phyloP scores from a whole-genome alignment of 92 coral and sea anemone genomes.

The Desmophyllum pertusum region DNA sequence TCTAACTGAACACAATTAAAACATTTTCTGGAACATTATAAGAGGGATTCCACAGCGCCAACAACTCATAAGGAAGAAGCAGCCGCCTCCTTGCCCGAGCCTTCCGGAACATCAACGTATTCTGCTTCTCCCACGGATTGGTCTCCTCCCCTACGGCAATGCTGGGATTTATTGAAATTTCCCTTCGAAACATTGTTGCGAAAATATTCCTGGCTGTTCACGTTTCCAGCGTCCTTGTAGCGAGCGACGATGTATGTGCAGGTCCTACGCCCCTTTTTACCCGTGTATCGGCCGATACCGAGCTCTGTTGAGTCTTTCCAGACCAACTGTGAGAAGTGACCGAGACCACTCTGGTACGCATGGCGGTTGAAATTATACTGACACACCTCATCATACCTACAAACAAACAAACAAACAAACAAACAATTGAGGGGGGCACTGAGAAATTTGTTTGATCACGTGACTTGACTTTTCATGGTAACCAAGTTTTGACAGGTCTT shows the following conservation, averaged over 20 bases:
- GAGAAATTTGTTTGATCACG: no score
- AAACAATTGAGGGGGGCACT: neutral
- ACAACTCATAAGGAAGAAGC: neutral
- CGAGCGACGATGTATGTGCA: conserved; percentile 45
- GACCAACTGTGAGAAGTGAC: conserved; percentile 41
- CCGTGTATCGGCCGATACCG: conserved; percentile 34
- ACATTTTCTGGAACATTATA: neutral
- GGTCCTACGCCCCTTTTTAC: neutral
- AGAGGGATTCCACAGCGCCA: conserved; percentile 11
- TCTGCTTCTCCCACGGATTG: neutral
- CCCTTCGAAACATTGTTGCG: conserved; percentile 22
- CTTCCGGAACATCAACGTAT: neutral
- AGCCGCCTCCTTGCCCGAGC: neutral
- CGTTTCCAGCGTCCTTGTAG: conserved; percentile 36
- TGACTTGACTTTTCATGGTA: no score
- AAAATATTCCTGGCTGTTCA: neutral
- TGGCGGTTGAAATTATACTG: conserved; percentile 13
- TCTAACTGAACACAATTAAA: no score
- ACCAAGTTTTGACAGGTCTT: no score
- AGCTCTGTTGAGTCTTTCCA: conserved; percentile 40
- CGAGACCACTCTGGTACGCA: neutral
- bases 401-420: neutral
- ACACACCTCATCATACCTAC: conserved; percentile 51
- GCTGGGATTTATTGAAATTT: conserved; percentile 3
- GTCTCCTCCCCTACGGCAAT: conserved; percentile 16